These are phyloP conservation scores for Palloptera scutellata DNA, from an alignment of 2,888 invertebrate genomes.

Conservation along the genomic window DNA sequence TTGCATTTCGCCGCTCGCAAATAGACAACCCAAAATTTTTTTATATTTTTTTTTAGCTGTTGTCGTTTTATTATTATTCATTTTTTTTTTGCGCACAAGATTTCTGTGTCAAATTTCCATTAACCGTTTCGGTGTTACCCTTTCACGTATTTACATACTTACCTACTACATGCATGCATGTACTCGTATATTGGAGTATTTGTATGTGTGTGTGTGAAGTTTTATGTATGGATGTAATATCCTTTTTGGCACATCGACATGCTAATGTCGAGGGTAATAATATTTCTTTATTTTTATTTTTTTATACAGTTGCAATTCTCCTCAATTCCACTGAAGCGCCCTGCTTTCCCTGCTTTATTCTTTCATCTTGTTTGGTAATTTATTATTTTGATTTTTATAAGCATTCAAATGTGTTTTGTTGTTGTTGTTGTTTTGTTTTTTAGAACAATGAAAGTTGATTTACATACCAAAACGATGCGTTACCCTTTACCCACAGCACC, in stretches of 20 bases:
- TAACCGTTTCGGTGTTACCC: constrained; percentile 51
- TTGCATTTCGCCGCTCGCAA: constrained; percentile 30
- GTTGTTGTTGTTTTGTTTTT: constrained; percentile 38
- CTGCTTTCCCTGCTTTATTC: constrained; percentile 5
- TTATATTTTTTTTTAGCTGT: constrained; percentile 31
- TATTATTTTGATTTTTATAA: constrained; percentile 61
- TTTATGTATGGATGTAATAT: constrained; percentile 23
- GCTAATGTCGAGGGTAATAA: constrained; percentile 56
- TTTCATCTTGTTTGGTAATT: constrained; percentile 59
- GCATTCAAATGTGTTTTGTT: constrained; percentile 58
- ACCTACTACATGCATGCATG: constrained; percentile 17
- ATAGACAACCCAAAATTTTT: constrained; percentile 50
- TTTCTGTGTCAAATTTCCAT: constrained; percentile 60
- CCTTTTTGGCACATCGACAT: constrained; percentile 43
- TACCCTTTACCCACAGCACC: constrained; percentile 45
- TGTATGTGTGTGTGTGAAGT: constrained; percentile 28
- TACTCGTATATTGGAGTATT: too few species aligned
- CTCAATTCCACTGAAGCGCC: neutral
- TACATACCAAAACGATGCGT: constrained; percentile 64
- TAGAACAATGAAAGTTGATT: constrained; percentile 64
- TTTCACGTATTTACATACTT: constrained; percentile 35
- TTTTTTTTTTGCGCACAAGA: constrained; percentile 48
- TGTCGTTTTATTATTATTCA: constrained; percentile 16
- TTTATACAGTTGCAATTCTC: too few species aligned
- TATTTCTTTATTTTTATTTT: constrained; percentile 33